phyloP scores from a whole-genome alignment of 30 jellyfish, hydroid and myxozoan species.

The Cassiopea andromeda region DNA sequence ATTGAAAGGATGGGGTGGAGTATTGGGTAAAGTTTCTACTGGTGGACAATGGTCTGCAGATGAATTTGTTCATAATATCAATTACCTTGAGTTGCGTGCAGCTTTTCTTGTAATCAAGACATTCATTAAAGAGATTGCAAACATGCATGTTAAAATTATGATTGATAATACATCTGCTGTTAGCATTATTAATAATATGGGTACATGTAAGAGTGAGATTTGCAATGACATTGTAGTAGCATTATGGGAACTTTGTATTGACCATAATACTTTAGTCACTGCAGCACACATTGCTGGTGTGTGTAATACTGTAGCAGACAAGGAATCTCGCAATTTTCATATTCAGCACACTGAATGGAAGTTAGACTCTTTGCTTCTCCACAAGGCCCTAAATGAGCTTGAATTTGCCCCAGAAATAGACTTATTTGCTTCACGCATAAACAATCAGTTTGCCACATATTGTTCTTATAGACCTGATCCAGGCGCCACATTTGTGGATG shows the following conservation, averaged over 20 bases:
- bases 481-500: not conserved
- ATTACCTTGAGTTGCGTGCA: constrained; percentile 18
- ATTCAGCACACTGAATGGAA: constrained; percentile 46
- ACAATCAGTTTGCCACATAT: not conserved
- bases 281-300: constrained; percentile 59
- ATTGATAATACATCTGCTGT: constrained; percentile 60
- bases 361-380: constrained; percentile 11
- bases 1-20: constrained; percentile 60
- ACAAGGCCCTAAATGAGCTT: not conserved
- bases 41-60: constrained; percentile 37
- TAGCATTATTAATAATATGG: constrained; percentile 55
- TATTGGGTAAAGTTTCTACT: constrained; percentile 12
- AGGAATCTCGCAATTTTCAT: constrained; percentile 21
- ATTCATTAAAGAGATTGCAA: not conserved
- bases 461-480: not conserved
- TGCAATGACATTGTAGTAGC: constrained; percentile 4
- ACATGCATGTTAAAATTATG: constrained; percentile 34
- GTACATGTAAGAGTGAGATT: constrained; percentile 43
- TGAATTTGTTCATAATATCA: not conserved
- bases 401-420: not conserved
- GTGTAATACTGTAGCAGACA: constrained; percentile 45
- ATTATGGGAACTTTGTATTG: constrained; percentile 45
- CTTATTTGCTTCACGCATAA: not conserved
- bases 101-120: constrained; percentile 12
- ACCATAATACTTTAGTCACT: constrained; percentile 13